phyloP scores from a whole-genome alignment of 2,113 vertebrate genomes.

The Neomonachus schauinslandi region DNA sequence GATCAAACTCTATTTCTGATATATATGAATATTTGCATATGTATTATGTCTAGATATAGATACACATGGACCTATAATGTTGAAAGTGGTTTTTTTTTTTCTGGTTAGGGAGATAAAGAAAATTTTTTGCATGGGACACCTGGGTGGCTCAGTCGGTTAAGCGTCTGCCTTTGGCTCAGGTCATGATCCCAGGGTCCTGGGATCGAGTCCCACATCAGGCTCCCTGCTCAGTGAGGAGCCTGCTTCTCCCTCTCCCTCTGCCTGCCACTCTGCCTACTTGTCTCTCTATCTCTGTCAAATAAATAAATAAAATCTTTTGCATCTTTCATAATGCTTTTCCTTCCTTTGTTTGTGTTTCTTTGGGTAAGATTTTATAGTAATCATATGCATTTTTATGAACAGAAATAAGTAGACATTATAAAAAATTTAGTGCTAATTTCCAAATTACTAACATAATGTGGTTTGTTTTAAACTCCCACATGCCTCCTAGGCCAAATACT shows the following conservation, averaged over 20 bases:
- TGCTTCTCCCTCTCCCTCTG: too few species aligned
- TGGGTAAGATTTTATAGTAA: constrained; percentile 12
- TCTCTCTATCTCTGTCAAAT: too few species aligned
- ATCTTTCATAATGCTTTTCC: not conserved
- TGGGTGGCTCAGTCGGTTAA: too few species aligned
- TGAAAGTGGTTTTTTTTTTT: constrained; percentile 45
- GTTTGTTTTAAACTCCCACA: constrained; percentile 32
- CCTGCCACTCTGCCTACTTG: too few species aligned
- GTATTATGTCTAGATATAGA: not conserved
- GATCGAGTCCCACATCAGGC: too few species aligned
- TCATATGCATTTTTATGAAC: constrained; percentile 37
- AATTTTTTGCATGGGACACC: not conserved
- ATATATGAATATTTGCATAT: not conserved
- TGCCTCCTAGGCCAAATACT: not conserved
- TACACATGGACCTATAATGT: not conserved
- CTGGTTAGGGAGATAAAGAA: not conserved
- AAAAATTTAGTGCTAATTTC: constrained; percentile 6
- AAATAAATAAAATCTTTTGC: not conserved
- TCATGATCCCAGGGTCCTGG: too few species aligned
- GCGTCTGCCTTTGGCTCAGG: too few species aligned
- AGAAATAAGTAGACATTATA: constrained; percentile 35
- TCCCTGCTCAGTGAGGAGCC: too few species aligned
- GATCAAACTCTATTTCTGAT: constrained; percentile 50
- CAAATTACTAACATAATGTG: not conserved
- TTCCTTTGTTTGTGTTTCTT: not conserved